Evolutionary conservation across 2,888 invertebrate species (phyloP).

Genomic region (Ormia ochracea): DNA sequence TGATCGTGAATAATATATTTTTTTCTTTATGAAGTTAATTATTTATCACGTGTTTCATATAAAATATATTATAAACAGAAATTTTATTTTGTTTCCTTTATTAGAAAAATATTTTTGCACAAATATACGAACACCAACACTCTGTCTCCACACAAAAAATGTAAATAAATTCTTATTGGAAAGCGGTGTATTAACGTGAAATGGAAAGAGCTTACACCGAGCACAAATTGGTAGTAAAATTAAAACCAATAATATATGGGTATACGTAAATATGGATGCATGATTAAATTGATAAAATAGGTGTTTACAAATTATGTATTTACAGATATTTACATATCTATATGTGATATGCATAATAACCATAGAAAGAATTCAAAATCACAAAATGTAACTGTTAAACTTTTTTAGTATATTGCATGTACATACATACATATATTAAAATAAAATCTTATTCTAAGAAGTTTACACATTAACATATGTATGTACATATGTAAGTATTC

Average conservation of each 20-base stretch:
- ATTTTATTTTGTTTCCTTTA: constrained; percentile 40
- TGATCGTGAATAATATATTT: not conserved
- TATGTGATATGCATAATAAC: too few relatives aligned
- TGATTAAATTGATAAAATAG: too few relatives aligned
- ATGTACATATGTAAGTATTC: too few relatives aligned
- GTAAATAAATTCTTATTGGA: constrained; percentile 71
- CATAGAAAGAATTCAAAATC: too few relatives aligned
- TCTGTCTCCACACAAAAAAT: constrained; percentile 71
- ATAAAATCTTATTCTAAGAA: too few relatives aligned
- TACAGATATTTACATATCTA: too few relatives aligned
- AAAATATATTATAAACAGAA: constrained; percentile 29
- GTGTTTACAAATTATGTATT: too few relatives aligned
- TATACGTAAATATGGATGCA: not conserved
- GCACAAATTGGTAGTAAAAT: constrained; percentile 39
- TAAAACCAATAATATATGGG: not conserved
- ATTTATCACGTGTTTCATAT: constrained; percentile 45
- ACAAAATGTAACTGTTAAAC: too few relatives aligned
- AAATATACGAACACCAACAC: constrained; percentile 62
- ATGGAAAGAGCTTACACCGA: constrained; percentile 62
- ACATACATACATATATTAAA: too few relatives aligned
- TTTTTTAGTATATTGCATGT: too few relatives aligned
- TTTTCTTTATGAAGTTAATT: constrained; percentile 27
- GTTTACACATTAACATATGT: too few relatives aligned
- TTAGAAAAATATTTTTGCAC: constrained; percentile 66
- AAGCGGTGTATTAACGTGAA: constrained; percentile 65